Conservation (phyloP, 2,113 vertebrate species). For the human (Homo sapiens) region DNA sequence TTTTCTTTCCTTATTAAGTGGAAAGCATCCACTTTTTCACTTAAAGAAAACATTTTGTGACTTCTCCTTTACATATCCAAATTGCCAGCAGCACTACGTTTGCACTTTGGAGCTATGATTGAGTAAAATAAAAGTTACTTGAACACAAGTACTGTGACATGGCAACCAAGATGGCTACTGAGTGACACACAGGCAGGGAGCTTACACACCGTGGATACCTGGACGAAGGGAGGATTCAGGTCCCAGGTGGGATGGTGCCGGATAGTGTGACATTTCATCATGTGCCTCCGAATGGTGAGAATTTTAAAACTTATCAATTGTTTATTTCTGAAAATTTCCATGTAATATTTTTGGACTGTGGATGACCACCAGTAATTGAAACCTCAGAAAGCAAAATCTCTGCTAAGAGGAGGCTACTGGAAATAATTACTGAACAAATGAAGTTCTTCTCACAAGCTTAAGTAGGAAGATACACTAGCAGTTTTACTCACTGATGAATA, state of each 20-base stretch:
- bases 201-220: neutral
- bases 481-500: neutral
- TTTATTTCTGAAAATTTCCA: neutral
- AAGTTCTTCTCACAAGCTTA: neutral
- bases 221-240: neutral
- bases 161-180: neutral
- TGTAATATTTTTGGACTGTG: neutral
- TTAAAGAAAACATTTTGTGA: neutral
- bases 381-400: neutral
- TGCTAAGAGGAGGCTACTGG: neutral
- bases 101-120: neutral
- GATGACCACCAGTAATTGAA: neutral
- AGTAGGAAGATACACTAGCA: neutral
- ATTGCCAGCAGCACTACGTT: neutral
- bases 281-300: neutral
- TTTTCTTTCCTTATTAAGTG: neutral
- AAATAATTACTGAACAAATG: constrained; percentile 19
- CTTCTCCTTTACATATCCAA: neutral
- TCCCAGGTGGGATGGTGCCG: neutral
- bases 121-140: neutral
- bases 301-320: neutral
- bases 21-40: neutral
- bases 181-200: neutral
- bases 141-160: neutral
- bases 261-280: neutral